A percentile compares a stretch with the other conserved stretches of the same genome.
Conservation (phyloP, 2,797 vertebrate species). For the Poecilia wingei region DNA sequence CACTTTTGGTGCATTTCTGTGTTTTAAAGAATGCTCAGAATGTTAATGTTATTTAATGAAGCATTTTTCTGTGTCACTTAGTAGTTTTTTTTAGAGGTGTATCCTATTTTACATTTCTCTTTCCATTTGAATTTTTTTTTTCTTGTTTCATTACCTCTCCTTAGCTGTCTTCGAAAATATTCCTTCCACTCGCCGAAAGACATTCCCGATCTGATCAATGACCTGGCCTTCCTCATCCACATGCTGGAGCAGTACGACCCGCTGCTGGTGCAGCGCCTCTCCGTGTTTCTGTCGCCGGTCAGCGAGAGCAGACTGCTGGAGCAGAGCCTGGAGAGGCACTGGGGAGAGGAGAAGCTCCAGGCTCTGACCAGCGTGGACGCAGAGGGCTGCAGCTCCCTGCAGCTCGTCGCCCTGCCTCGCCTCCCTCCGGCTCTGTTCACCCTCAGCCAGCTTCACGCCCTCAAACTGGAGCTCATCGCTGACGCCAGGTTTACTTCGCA, state of each 20-base stretch:
- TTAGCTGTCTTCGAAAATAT: slow-evolving; percentile 79
- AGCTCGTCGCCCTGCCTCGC: slow-evolving; percentile 79
- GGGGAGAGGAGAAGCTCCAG: slow-evolving; percentile 75
- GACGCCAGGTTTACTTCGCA: slow-evolving; percentile 77
- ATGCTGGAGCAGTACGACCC: slow-evolving; percentile 87
- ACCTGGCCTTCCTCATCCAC: slow-evolving; percentile 87
- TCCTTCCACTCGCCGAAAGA: slow-evolving; percentile 80
- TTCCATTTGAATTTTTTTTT: background rate
- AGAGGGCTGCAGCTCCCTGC: slow-evolving; percentile 70
- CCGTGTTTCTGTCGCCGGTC: slow-evolving; percentile 85
- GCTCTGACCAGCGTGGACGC: slow-evolving; percentile 67
- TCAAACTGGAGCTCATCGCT: slow-evolving; percentile 81
- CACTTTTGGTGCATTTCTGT: background rate
- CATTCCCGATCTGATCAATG: slow-evolving; percentile 82
- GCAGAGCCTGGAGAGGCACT: slow-evolving; percentile 75
- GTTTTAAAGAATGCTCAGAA: too few relatives aligned
- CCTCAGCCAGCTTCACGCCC: slow-evolving; percentile 77
- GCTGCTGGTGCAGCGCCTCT: slow-evolving; percentile 81
- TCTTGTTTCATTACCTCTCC: background rate
- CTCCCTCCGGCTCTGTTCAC: slow-evolving; percentile 81
- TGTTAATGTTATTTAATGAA: too few relatives aligned
- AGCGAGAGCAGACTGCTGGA: slow-evolving; percentile 81
- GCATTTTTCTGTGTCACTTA: background rate
- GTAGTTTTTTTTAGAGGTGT: background rate
- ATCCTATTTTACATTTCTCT: background rate